phyloP scores from a whole-genome alignment of 2,888 invertebrate species.

The Drosophila quinaria region DNA sequence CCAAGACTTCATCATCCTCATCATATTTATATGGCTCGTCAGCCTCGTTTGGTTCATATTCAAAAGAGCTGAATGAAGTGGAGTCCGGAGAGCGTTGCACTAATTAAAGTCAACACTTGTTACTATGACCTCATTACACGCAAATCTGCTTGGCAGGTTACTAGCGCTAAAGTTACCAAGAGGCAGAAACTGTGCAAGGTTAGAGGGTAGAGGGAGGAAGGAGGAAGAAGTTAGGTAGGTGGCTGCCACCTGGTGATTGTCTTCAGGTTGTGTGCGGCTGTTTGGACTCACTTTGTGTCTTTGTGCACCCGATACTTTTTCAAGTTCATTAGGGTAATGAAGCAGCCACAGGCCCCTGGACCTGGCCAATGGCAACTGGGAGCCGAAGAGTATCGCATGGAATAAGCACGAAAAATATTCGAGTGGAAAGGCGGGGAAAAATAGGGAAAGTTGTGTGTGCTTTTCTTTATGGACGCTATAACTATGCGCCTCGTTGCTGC shows the following conservation, averaged over 20 bases:
- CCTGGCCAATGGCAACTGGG: slow-evolving; percentile 17
- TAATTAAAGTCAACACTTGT: slow-evolving; percentile 81
- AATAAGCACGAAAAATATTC: slow-evolving; percentile 27
- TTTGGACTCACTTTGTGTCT: slow-evolving; percentile 63
- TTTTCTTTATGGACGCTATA: slow-evolving; percentile 70
- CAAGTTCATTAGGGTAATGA: slow-evolving; percentile 81
- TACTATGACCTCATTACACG: slow-evolving; percentile 77
- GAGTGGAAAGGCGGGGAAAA: slow-evolving; percentile 38
- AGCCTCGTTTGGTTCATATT: slow-evolving; percentile 46
- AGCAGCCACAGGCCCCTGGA: slow-evolving; percentile 63
- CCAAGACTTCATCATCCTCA: slow-evolving; percentile 27
- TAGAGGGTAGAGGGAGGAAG: not conserved
- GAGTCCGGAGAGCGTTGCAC: slow-evolving; percentile 42
- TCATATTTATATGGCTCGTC: slow-evolving; percentile 57
- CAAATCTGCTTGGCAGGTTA: slow-evolving; percentile 64
- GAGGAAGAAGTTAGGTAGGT: not conserved
- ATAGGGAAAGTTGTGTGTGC: slow-evolving; percentile 41
- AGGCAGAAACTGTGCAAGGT: not conserved
- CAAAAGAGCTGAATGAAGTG: slow-evolving; percentile 24
- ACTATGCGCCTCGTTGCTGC: slow-evolving; percentile 52
- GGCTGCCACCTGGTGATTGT: slow-evolving; percentile 68
- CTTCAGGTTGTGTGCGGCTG: slow-evolving; percentile 47
- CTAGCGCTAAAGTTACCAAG: slow-evolving; percentile 44
- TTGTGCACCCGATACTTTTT: slow-evolving; percentile 78
- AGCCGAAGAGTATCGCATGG: slow-evolving; percentile 12